These are phyloP conservation scores for Pimephales promelas DNA, from an alignment of 2,113 vertebrate species.

Conservation along the genomic window DNA sequence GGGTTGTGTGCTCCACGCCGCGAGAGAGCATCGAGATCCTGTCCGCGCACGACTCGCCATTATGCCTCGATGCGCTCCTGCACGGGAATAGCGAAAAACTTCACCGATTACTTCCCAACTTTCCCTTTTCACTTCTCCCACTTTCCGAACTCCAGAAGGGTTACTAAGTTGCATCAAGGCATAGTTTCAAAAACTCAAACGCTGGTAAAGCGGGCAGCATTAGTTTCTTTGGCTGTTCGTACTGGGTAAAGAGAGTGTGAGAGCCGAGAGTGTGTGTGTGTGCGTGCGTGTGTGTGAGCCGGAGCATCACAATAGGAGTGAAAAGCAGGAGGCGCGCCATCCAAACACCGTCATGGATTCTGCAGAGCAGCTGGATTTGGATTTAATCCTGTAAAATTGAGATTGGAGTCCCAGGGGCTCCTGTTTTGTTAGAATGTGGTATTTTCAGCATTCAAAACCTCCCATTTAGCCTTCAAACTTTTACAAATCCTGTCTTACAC, in stretches of 20 bases:
- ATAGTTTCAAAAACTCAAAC: conserved; percentile 53
- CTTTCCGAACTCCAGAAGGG: conserved; percentile 53
- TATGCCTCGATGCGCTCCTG: conserved; percentile 62
- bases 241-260: conserved; percentile 61
- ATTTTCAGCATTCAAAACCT: neutral
- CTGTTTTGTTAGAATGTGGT: neutral
- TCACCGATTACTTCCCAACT: conserved; percentile 75
- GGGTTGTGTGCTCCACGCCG: conserved; percentile 58
- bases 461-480: neutral
- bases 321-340: conserved; percentile 73
- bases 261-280: neutral
- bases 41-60: conserved; percentile 74
- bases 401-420: neutral
- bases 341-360: conserved; percentile 69
- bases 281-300: conserved; percentile 57
- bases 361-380: conserved; percentile 66
- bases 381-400: conserved; percentile 1
- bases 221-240: conserved; percentile 36
- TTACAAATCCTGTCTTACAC: neutral
- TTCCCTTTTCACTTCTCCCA: conserved; percentile 56
- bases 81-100: conserved; percentile 59
- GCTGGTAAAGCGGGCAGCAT: conserved; percentile 37
- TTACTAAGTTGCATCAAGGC: conserved; percentile 53
- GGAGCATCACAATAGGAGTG: conserved; percentile 77
- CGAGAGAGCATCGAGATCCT: conserved; percentile 51